A percentile compares a stretch with the other conserved stretches of the same genome.
Conservation (phyloP, 2,113 vertebrate species). For the Orcinus orca region DNA sequence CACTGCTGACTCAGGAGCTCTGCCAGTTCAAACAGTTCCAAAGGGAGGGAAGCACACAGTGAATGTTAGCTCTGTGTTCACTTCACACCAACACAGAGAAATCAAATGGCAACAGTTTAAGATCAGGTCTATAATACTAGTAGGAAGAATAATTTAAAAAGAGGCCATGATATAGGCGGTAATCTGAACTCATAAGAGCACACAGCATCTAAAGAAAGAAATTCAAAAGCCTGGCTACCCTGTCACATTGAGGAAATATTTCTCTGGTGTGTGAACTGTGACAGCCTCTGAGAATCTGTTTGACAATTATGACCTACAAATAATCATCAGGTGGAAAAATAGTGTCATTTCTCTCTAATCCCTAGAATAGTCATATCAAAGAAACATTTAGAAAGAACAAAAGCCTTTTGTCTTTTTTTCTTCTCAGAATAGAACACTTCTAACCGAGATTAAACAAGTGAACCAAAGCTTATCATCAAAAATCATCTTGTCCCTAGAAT, state of each 20-base stretch:
- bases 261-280: background rate
- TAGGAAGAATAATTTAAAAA: background rate
- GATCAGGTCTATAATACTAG: background rate
- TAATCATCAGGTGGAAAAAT: background rate
- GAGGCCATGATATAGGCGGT: background rate
- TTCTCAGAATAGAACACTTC: background rate
- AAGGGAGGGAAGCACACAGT: constrained; percentile 58
- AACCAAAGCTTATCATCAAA: constrained; percentile 13
- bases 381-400: background rate
- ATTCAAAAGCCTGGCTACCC: background rate
- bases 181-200: background rate
- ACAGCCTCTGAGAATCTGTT: background rate
- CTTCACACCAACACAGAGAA: background rate
- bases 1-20: constrained; percentile 50
- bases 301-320: background rate
- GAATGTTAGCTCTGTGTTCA: background rate
- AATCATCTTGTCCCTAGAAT: background rate
- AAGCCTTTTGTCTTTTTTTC: background rate
- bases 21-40: constrained; percentile 68
- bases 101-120: background rate
- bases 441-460: constrained; percentile 31
- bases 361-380: background rate
- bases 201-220: background rate
- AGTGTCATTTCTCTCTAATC: background rate
- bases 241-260: background rate